phyloP scores from a whole-genome alignment of 2,113 vertebrate species.

The Oncorhynchus mykiss region DNA sequence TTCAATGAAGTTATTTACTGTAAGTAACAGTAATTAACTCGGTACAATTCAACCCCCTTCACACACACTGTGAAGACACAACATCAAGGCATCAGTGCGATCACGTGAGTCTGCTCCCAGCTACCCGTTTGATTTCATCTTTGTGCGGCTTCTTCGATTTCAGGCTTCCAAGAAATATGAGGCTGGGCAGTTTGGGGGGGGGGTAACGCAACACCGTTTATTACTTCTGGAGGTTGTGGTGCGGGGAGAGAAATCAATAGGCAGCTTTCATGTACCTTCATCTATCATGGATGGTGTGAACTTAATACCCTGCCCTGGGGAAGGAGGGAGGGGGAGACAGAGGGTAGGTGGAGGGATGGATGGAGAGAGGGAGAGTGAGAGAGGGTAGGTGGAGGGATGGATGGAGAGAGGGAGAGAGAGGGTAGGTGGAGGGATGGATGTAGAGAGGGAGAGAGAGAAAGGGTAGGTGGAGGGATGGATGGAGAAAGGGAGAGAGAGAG shows the following conservation, averaged over 20 bases:
- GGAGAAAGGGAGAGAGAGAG: too few relatives aligned
- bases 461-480: too few relatives aligned
- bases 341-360: constrained; percentile 24
- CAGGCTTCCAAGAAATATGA: constrained; percentile 57
- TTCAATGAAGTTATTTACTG: too few relatives aligned
- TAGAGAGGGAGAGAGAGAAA: too few relatives aligned
- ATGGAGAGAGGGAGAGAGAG: too few relatives aligned
- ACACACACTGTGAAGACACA: too few relatives aligned
- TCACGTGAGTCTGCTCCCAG: neutral
- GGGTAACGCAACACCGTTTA: constrained; percentile 56
- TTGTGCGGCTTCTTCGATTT: constrained; percentile 2
- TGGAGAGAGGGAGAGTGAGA: neutral
- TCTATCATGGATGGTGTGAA: constrained; percentile 68
- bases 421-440: too few relatives aligned
- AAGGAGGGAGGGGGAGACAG: constrained; percentile 31
- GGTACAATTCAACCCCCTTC: too few relatives aligned
- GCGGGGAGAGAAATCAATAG: constrained; percentile 66
- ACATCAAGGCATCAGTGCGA: neutral
- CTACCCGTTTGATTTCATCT: neutral
- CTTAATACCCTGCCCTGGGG: constrained; percentile 53
- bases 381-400: neutral
- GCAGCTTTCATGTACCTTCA: constrained; percentile 57
- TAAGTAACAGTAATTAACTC: too few relatives aligned
- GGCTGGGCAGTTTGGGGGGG: constrained; percentile 17
- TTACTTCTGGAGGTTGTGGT: constrained; percentile 61